Evolutionary conservation across 2,888 invertebrate genomes (phyloP), one percentile per base, ranked within the genome.

Genomic region (Oegoconia quadripuncta): DNA sequence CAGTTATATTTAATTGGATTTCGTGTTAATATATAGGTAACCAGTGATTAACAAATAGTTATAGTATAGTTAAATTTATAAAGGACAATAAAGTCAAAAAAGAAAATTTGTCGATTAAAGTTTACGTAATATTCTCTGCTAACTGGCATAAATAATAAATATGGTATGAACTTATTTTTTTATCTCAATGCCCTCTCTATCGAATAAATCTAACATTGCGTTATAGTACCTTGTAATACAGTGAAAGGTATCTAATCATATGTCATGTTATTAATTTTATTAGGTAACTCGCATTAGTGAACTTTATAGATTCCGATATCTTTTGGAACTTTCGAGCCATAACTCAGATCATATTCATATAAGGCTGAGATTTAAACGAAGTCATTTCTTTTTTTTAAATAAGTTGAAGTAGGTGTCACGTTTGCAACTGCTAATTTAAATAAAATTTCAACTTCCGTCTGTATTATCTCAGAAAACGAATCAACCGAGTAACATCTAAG

Each of bases 171-270:
- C 25, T 9, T 25, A 5, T 1, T 27, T 27, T n/a, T 27, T 27
- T 27, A 30, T 18, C n/a, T 30, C n/a, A 17, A 30, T 9, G n/a
- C 17, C 11, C 12, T 7, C 17, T 30, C 12, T 30, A 28, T 18
- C 12, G 13, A 15, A n/a, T n/a, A 15, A 30, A 30, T 30, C 17
- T 27, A 2, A 5, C 13, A 13, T 34, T 34, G 25, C 26, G 17
- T 33, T 26, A 34, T 26, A 9, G 11, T 34, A 50, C 33, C 39
- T 22, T 26, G 34, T 18, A 31, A 37, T 13, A 23, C 46, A 58
- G 56, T 49, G 61, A 61, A 62, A 62, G 56, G 55, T 52, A 46
- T 31, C 41, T 43, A 39, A 34, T 41, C 41, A 47, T 45, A 20
- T 33, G 33, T 26, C 23, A 37, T 27, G 30, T 29, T 13, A 34